These are phyloP conservation scores for Oryzias sinensis DNA, from an alignment of 2,797 vertebrate species.

Conservation along the genomic window DNA sequence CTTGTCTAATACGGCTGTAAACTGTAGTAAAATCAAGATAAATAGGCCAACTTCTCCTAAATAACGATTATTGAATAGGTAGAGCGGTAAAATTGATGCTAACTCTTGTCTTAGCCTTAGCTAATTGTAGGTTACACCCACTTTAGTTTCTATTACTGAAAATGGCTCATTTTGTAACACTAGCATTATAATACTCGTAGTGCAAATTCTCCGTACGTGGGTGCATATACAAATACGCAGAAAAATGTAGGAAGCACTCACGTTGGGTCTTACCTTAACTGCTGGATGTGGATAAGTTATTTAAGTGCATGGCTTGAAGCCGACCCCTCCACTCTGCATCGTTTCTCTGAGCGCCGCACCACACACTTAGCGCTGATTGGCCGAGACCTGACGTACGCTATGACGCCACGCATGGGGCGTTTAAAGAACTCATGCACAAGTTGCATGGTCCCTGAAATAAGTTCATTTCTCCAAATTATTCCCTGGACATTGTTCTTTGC, in stretches of 20 bases:
- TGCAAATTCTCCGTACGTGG: accelerated
- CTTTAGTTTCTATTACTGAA: background rate
- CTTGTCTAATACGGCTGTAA: too few species aligned
- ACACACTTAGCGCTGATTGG: conserved; percentile 50
- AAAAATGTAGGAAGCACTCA: background rate
- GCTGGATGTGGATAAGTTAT: conserved; percentile 22
- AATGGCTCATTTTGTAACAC: background rate
- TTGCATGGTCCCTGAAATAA: background rate
- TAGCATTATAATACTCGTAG: too few species aligned
- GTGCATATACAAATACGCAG: background rate
- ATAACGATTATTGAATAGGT: background rate
- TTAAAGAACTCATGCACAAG: background rate
- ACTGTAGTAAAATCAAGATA: too few species aligned
- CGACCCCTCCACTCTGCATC: conserved; percentile 14
- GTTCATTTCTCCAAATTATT: too few species aligned
- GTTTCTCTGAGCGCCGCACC: conserved; percentile 22
- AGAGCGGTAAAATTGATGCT: conserved; percentile 34
- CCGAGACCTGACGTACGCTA: conserved; percentile 4
- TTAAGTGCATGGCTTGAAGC: conserved; percentile 54
- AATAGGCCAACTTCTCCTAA: background rate
- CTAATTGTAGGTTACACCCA: conserved; percentile 53
- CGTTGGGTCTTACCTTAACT: conserved; percentile 49
- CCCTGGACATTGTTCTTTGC: too few species aligned
- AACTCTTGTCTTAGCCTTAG: conserved; percentile 22
- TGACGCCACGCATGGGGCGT: conserved; percentile 4